Conservation (phyloP, 2,888 invertebrate species). For the Acleris laterana region DNA sequence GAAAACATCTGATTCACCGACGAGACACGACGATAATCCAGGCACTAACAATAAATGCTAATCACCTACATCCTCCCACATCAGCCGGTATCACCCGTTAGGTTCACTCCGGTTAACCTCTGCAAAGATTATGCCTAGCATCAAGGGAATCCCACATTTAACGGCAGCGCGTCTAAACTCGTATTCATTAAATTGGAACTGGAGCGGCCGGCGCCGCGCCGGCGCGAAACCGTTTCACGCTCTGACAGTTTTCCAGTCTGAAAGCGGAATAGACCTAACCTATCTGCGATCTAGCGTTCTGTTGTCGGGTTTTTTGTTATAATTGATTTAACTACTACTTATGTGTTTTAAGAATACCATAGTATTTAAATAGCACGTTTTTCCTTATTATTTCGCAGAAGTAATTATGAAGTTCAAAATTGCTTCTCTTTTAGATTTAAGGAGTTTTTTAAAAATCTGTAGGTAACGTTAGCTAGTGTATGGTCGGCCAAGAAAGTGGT, state of each 20-base stretch:
- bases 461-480: too few species aligned
- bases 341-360: too few species aligned
- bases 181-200: constrained; percentile 73
- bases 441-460: too few species aligned
- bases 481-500: too few species aligned
- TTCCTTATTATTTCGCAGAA: too few species aligned
- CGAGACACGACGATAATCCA: too few species aligned
- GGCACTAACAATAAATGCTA: not conserved
- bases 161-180: constrained; percentile 54
- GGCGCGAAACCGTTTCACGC: constrained; percentile 68
- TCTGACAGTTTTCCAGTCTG: constrained; percentile 68
- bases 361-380: too few species aligned
- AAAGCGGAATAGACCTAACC: constrained; percentile 64
- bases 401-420: too few species aligned
- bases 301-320: not conserved
- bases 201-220: constrained; percentile 59
- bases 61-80: not conserved
- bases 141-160: constrained; percentile 51
- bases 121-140: constrained; percentile 53
- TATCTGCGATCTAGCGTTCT: constrained; percentile 51
- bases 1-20: too few species aligned
- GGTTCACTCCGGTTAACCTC: constrained; percentile 36
- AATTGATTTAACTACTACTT: not conserved
- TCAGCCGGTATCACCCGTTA: constrained; percentile 3
- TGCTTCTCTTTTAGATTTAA: too few species aligned